Percentiles rank a stretch among this genome's conserved stretches.
phyloP scores from a whole-genome alignment of 2,113 vertebrate species.

The Egretta garzetta region DNA sequence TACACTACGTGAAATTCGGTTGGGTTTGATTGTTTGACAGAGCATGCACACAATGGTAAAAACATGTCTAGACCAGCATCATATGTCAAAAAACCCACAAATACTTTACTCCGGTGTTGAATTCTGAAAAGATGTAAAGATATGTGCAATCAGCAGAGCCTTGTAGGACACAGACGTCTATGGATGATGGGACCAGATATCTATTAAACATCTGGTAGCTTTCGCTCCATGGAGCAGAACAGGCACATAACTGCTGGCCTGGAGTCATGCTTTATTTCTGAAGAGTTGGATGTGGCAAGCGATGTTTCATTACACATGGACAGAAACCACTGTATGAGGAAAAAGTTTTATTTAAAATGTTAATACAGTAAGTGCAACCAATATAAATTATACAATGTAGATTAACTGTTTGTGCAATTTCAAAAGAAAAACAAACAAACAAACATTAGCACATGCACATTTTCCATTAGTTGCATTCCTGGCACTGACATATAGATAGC shows the following conservation, averaged over 20 bases:
- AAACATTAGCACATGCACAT: not conserved
- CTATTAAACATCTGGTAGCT: conserved; percentile 15
- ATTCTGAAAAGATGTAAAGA: conserved; percentile 10
- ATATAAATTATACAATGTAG: not conserved
- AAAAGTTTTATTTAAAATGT: not conserved
- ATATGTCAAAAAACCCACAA: not conserved
- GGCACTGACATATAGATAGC: not conserved
- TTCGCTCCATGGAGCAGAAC: not conserved
- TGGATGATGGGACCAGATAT: not conserved
- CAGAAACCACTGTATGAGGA: not conserved
- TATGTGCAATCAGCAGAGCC: not conserved
- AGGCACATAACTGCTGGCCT: not conserved
- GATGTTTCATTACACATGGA: not conserved
- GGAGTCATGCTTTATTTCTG: not conserved
- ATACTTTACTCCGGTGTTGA: not conserved
- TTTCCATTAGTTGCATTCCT: no score
- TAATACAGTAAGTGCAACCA: not conserved
- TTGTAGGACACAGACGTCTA: not conserved
- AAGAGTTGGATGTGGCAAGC: not conserved
- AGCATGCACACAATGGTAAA: not conserved
- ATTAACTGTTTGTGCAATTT: not conserved
- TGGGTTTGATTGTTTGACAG: not conserved
- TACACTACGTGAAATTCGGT: not conserved
- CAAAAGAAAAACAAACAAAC: not conserved
- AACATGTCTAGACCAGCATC: not conserved